Conservation (phyloP, 2,888 invertebrate species). For the Heliconius ethilla region DNA sequence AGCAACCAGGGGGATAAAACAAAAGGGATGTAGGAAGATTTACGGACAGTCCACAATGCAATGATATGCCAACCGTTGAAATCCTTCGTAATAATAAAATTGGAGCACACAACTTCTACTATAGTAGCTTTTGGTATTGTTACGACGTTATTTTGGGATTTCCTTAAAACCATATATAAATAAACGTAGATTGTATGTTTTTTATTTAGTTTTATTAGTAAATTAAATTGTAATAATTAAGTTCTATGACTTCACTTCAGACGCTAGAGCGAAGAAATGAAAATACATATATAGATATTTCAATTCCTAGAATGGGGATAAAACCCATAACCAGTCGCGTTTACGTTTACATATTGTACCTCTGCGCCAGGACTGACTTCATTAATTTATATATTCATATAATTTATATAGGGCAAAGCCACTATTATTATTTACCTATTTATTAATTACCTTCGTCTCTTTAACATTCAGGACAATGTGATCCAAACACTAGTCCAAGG, state of each 20-base stretch:
- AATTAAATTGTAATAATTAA: too few species aligned
- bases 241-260: too few species aligned
- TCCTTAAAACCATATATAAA: not conserved
- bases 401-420: constrained; percentile 36
- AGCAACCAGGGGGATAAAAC: constrained; percentile 64
- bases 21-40: constrained; percentile 76
- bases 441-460: constrained; percentile 50
- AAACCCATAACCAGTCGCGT: too few species aligned
- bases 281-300: too few species aligned
- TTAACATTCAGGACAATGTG: constrained; percentile 59
- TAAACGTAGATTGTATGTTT: too few species aligned
- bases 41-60: constrained; percentile 77
- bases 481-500: constrained; percentile 61
- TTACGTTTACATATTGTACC: too few species aligned
- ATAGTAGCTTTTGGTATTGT: constrained; percentile 11
- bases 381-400: too few species aligned
- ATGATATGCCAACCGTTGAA: constrained; percentile 77
- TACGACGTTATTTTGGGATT: constrained; percentile 5
- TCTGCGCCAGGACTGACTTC: too few species aligned
- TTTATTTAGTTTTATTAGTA: too few species aligned
- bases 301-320: too few species aligned
- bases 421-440: constrained; percentile 50
- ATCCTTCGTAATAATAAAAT: constrained; percentile 59
- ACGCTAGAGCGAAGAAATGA: too few species aligned
- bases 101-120: constrained; percentile 38